phyloP scores from a whole-genome alignment of 2,888 invertebrate species.

The Hoplodrina blanda region DNA sequence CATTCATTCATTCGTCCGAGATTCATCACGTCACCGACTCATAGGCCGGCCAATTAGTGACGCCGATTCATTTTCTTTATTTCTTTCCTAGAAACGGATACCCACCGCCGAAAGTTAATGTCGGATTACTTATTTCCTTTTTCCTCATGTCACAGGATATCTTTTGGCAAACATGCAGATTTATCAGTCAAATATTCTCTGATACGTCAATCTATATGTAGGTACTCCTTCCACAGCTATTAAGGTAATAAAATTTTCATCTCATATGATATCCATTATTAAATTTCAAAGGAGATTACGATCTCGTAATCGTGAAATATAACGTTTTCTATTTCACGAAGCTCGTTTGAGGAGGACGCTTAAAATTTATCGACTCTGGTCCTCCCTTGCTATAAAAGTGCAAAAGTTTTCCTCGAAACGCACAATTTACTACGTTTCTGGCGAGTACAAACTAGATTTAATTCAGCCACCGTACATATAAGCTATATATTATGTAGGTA shows the following conservation, averaged over 20 bases:
- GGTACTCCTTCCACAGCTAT: constrained; percentile 52
- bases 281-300: constrained; percentile 84
- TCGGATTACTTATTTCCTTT: constrained; percentile 54
- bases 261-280: constrained; percentile 79
- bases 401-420: constrained; percentile 79
- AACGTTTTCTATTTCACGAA: constrained; percentile 78
- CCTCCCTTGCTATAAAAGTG: constrained; percentile 79
- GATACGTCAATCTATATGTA: constrained; percentile 21
- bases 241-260: constrained; percentile 74
- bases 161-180: constrained; percentile 25
- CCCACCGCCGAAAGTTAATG: constrained; percentile 54
- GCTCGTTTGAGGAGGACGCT: constrained; percentile 78
- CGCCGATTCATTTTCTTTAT: constrained; percentile 75
- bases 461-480: constrained; percentile 69
- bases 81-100: constrained; percentile 59
- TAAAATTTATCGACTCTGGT: constrained; percentile 80
- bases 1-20: constrained; percentile 76
- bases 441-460: constrained; percentile 72
- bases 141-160: constrained; percentile 27
- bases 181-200: constrained; percentile 27
- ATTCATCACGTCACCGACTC: constrained; percentile 77
- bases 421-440: constrained; percentile 77
- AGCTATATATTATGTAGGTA: constrained; percentile 67
- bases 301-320: constrained; percentile 82
- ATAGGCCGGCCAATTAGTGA: constrained; percentile 77